Percentiles rank a stretch among this genome's conserved stretches.
Conservation (phyloP, 2,113 vertebrate species). For the Cyanoramphus novaezelandiae region DNA sequence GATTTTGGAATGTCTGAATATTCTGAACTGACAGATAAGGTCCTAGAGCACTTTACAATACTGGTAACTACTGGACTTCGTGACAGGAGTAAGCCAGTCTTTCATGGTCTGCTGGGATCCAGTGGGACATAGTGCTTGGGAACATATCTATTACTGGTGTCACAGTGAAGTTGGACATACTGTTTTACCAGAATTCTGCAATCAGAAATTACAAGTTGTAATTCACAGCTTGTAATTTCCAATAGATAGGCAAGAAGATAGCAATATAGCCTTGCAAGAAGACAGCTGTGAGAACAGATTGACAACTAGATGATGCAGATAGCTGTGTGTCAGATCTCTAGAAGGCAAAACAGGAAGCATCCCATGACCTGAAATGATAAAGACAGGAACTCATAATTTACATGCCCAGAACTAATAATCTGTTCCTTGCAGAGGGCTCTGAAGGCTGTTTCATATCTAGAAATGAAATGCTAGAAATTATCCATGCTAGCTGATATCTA, state of each 20-base stretch:
- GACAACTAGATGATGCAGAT: background rate
- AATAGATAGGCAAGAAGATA: background rate
- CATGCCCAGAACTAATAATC: background rate
- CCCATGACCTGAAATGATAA: background rate
- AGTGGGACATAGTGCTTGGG: background rate
- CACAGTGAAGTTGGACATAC: accelerated
- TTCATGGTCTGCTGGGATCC: background rate
- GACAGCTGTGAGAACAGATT: background rate
- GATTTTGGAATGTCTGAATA: background rate
- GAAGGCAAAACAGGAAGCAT: background rate
- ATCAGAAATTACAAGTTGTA: background rate
- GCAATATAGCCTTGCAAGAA: background rate
- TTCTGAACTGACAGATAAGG: background rate
- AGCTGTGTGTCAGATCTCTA: background rate
- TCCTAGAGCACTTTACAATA: background rate
- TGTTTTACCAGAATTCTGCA: background rate
- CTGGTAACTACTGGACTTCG: background rate
- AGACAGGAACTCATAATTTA: background rate
- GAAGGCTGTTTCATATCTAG: background rate
- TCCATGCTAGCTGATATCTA: background rate
- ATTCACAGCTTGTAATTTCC: background rate
- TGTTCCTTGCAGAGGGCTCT: background rate
- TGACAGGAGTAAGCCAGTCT: background rate
- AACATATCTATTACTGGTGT: background rate
- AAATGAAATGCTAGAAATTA: background rate